phyloP scores from a whole-genome alignment of 2,888 invertebrate species.

The Ectobius pallidus region DNA sequence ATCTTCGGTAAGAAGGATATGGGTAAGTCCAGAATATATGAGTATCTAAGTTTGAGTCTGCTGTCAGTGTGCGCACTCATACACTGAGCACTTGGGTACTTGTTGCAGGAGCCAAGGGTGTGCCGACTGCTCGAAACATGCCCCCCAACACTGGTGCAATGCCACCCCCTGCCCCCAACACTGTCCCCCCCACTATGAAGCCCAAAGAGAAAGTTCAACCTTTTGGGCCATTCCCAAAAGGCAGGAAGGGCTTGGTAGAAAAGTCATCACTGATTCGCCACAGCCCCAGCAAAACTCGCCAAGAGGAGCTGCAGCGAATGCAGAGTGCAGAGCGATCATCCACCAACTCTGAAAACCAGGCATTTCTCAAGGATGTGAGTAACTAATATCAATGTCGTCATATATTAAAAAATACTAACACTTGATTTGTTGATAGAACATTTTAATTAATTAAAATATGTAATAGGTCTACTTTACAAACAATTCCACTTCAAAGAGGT shows the following conservation, averaged over 20 bases:
- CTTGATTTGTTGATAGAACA: too few relatives aligned
- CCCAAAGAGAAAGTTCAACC: constrained; percentile 61
- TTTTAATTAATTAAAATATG: too few relatives aligned
- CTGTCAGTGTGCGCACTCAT: too few relatives aligned
- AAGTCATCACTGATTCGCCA: constrained; percentile 89
- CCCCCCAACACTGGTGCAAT: constrained; percentile 44
- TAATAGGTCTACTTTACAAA: too few relatives aligned
- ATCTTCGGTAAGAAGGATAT: constrained; percentile 74
- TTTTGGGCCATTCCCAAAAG: constrained; percentile 78
- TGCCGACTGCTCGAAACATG: constrained; percentile 48
- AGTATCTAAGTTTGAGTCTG: too few relatives aligned
- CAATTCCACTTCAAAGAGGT: too few relatives aligned
- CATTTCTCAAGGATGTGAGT: constrained; percentile 87
- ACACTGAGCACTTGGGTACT: too few relatives aligned
- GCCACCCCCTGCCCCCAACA: not conserved
- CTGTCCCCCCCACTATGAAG: constrained; percentile 48
- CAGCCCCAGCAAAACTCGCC: constrained; percentile 68
- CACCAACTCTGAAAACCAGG: constrained; percentile 89
- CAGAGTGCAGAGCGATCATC: constrained; percentile 73
- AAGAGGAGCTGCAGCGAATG: constrained; percentile 70
- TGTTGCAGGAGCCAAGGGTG: constrained; percentile 53
- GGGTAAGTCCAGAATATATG: not conserved
- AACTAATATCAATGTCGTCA: too few relatives aligned
- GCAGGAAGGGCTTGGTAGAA: constrained; percentile 82
- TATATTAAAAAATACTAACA: too few relatives aligned